Percentiles rank a stretch among this genome's conserved stretches.
Evolutionary conservation across 2,888 invertebrate species (phyloP).

Genomic region (Plutella xylostella): DNA sequence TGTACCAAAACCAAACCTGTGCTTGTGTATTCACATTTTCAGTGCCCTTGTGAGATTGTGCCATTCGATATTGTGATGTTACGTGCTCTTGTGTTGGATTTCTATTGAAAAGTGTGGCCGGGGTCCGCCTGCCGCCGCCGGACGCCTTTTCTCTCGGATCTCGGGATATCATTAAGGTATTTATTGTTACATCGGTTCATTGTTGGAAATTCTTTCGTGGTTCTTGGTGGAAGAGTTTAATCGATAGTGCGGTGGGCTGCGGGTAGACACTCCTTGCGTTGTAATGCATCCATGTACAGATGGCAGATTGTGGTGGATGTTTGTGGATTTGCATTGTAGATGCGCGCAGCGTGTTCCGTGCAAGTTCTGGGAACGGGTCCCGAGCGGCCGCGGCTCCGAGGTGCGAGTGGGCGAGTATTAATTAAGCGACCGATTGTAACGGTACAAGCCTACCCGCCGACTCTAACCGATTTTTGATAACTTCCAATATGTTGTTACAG

Average conservation of each 20-base stretch:
- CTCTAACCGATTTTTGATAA: constrained; percentile 48
- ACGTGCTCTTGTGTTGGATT: constrained; percentile 55
- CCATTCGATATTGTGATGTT: constrained; percentile 52
- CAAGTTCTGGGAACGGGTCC: constrained; percentile 40
- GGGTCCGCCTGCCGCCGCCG: constrained; percentile 50
- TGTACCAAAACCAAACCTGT: constrained; percentile 55
- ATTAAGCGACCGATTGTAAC: constrained; percentile 48
- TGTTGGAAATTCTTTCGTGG: constrained; percentile 63
- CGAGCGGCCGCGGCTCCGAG: constrained; percentile 16
- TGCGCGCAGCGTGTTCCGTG: constrained; percentile 46
- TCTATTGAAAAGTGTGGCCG: constrained; percentile 56
- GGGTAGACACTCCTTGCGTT: constrained; percentile 28
- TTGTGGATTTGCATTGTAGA: constrained; percentile 61
- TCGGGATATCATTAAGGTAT: constrained; percentile 70
- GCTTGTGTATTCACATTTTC: constrained; percentile 55
- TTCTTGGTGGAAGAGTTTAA: constrained; percentile 46
- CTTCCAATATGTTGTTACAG: too few species aligned
- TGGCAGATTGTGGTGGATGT: constrained; percentile 44
- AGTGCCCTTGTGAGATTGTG: constrained; percentile 63
- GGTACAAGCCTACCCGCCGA: constrained; percentile 30
- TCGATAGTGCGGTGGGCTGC: constrained; percentile 44
- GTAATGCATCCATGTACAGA: constrained; percentile 44
- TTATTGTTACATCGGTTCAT: constrained; percentile 68
- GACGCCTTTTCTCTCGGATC: constrained; percentile 64
- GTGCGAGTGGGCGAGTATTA: constrained; percentile 54